Evolutionary conservation across 2,888 invertebrate species (phyloP).

Genomic region (Galeopsomyia nigrocyanea): DNA sequence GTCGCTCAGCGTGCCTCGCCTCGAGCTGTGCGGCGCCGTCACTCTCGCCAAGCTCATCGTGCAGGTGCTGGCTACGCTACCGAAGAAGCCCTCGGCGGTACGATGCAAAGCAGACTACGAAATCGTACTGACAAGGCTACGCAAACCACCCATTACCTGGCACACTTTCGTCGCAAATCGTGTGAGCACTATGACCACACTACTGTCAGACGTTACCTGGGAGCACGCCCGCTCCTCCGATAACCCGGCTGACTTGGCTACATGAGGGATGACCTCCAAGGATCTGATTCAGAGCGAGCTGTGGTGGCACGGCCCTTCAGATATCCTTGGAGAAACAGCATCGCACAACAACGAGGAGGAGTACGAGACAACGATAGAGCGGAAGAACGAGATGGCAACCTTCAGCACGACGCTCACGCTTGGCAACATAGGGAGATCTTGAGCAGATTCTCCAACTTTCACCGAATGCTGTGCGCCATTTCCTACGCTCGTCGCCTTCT

Average conservation of each 20-base stretch:
- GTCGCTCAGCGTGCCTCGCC: background rate
- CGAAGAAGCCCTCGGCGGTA: background rate
- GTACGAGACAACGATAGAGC: too few species aligned
- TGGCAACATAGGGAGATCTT: too few species aligned
- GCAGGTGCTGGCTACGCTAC: background rate
- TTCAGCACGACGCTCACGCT: too few species aligned
- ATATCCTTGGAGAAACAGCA: too few species aligned
- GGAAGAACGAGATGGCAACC: too few species aligned
- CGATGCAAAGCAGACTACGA: background rate
- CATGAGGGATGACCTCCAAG: background rate
- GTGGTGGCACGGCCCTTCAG: slow-evolving; percentile 2
- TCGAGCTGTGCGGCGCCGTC: background rate
- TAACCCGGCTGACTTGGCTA: background rate
- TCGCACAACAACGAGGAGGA: too few species aligned
- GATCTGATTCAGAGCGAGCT: background rate
- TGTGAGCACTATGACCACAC: background rate
- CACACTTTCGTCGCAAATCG: background rate
- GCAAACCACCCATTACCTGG: background rate
- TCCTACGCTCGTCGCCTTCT: too few species aligned
- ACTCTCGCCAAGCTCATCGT: background rate
- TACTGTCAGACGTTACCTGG: background rate
- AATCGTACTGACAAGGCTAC: background rate
- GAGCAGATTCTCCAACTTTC: too few species aligned
- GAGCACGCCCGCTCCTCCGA: background rate
- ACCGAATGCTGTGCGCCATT: too few species aligned